Evolutionary conservation across 2,888 invertebrate species (phyloP), one percentile per base, ranked within the genome.

Genomic region (Agrilus biguttatus): DNA sequence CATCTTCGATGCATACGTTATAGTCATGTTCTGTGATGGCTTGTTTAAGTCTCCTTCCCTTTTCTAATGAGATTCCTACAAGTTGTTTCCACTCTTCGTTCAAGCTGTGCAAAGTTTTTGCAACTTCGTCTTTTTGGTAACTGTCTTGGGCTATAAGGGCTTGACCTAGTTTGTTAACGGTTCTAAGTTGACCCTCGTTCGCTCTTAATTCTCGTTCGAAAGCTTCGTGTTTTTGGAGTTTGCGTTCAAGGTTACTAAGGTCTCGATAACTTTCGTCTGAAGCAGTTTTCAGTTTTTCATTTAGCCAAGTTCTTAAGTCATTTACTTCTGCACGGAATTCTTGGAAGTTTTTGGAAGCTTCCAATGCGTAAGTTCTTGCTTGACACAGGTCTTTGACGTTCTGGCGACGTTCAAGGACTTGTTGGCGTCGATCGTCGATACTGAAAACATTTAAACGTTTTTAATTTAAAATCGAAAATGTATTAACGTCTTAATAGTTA

Each of bases 211-310:
- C 97, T 1, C 95, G 73, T 58, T 96, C 95, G 60, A 97, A 96
- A 0, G 96, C 95, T 63, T 93, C 90, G 60, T 98, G 97, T 59
- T 93, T 93, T 66, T 95, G 92, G 1, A 93, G 67, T 61, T 95
- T 95, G 1, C 92, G 74, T 51, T 92, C 90, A 13, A 92, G 66
- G 62, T 96, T 95, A 35, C 77, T 82, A 14, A 95, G 69, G 58
- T 95, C 93, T 14, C 90, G 72, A 65, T 93, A 95, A 47, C 85
- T 91, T 63, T 95, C 92, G 55, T 96, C 95, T 2, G 83, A 80
- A 0, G 93, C 93, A 0, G 89, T 87, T 59, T 84, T 82, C 41
- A 84, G 78, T 67, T 97, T 97, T 58, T 95, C 95, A 19, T 80
- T 75, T 45, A 97, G 80, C 96, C 96, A 97, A 2, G 77, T 75